Percentiles rank a stretch among this genome's conserved stretches.
Evolutionary conservation across 2,113 vertebrate species (phyloP).

Genomic region (Cairina moschata): DNA sequence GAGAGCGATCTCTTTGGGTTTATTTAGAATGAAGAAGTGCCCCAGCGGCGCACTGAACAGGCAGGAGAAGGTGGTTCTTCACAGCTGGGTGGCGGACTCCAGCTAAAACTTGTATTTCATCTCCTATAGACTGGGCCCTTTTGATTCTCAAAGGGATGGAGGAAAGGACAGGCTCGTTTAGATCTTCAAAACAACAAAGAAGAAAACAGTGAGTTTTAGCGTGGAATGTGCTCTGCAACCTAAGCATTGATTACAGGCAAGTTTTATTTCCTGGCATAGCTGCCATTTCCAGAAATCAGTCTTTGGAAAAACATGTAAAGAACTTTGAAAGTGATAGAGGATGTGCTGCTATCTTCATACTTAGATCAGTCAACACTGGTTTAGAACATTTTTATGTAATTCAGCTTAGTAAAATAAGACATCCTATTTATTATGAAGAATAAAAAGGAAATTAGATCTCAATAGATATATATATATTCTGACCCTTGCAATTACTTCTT

Average conservation of each 20-base stretch:
- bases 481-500: not conserved
- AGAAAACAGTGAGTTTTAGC: not conserved
- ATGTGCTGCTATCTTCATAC: not conserved
- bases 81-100: not conserved
- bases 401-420: not conserved
- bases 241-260: not conserved
- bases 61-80: not conserved
- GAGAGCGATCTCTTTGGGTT: not conserved
- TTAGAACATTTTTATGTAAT: not conserved
- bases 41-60: not conserved
- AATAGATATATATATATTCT: no score
- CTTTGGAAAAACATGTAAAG: not conserved
- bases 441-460: constrained; percentile 43
- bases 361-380: not conserved
- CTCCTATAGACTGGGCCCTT: not conserved
- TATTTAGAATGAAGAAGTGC: not conserved
- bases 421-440: not conserved
- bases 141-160: not conserved
- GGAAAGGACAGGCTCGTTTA: not conserved
- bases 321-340: not conserved
- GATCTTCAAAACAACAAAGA: not conserved
- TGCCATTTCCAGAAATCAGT: not conserved
- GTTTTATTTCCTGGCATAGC: not conserved
- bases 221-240: not conserved
- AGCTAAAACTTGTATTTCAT: not conserved